These are phyloP conservation scores for Brassicogethes aeneus DNA, from an alignment of 2,888 invertebrate genomes.

Conservation along the genomic window DNA sequence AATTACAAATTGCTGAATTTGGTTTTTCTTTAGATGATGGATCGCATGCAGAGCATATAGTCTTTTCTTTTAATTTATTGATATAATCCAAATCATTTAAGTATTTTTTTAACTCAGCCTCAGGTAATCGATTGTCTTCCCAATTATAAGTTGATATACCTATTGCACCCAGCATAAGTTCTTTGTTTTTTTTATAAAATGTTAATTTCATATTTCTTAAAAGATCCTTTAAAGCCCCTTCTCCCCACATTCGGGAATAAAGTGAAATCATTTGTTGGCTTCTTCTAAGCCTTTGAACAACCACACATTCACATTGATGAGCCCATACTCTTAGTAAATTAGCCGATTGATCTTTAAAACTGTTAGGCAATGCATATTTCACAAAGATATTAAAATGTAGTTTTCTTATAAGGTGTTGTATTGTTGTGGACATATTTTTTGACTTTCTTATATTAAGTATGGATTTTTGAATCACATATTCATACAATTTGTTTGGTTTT, in stretches of 20 bases:
- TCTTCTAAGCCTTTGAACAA: constrained; percentile 52
- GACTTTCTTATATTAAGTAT: no score
- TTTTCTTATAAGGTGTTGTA: constrained; percentile 18
- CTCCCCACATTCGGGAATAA: constrained; percentile 56
- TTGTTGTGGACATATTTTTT: constrained; percentile 17
- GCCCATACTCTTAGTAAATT: constrained; percentile 46
- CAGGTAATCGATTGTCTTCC: constrained; percentile 50
- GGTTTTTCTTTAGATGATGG: constrained; percentile 17
- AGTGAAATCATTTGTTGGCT: constrained; percentile 55
- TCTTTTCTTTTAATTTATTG: constrained; percentile 43
- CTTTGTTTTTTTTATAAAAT: constrained; percentile 42
- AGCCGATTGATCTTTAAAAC: constrained; percentile 34
- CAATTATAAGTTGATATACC: constrained; percentile 51
- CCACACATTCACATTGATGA: constrained; percentile 47
- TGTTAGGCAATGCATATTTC: no score
- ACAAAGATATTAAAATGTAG: no score
- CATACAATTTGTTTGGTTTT: no score
- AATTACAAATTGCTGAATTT: constrained; percentile 12
- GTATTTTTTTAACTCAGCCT: constrained; percentile 48
- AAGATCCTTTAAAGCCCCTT: constrained; percentile 48
- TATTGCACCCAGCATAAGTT: constrained; percentile 48
- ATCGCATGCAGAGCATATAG: constrained; percentile 45
- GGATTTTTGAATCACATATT: no score
- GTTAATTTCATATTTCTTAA: constrained; percentile 41
- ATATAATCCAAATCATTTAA: constrained; percentile 51